phyloP scores from a whole-genome alignment of 2,888 invertebrate genomes.

The Ephialtes manifestator region DNA sequence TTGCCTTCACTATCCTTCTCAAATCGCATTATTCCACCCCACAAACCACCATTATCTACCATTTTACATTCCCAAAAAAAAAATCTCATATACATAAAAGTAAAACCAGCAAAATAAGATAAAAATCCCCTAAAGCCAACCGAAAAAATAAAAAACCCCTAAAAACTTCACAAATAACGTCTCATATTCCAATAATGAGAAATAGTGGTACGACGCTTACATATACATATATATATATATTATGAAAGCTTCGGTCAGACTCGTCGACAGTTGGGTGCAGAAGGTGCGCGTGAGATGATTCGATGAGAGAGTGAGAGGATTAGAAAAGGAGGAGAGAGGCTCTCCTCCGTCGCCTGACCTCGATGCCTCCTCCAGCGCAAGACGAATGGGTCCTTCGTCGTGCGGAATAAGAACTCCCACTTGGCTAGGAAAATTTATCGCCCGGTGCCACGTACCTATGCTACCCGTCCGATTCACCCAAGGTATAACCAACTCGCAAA shows the following conservation, averaged over 20 bases:
- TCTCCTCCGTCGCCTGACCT: slow-evolving; percentile 49
- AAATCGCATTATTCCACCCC: no score
- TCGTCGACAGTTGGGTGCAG: slow-evolving; percentile 18
- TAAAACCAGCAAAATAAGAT: no score
- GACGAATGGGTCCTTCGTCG: slow-evolving; percentile 72
- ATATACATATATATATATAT: no score
- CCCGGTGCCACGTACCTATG: slow-evolving; percentile 48
- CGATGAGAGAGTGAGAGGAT: slow-evolving; percentile 38
- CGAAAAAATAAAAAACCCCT: no score
- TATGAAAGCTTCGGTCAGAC: slow-evolving; percentile 14
- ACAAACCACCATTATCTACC: no score
- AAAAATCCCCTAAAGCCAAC: no score
- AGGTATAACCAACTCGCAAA: slow-evolving; percentile 41
- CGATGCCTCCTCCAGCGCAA: slow-evolving; percentile 66
- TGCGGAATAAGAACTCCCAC: slow-evolving; percentile 71
- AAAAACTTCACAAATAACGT: no score
- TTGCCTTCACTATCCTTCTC: no score
- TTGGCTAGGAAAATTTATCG: slow-evolving; percentile 63
- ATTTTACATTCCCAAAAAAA: no score
- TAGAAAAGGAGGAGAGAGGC: neutral
- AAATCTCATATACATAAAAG: no score
- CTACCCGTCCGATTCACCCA: slow-evolving; percentile 19
- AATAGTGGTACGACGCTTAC: no score
- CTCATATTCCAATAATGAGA: neutral
- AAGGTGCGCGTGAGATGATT: slow-evolving; percentile 34